Evolutionary conservation across 2,797 vertebrate genomes (phyloP), one percentile per base, ranked within the genome.

Genomic region (Graptemys geographica): DNA sequence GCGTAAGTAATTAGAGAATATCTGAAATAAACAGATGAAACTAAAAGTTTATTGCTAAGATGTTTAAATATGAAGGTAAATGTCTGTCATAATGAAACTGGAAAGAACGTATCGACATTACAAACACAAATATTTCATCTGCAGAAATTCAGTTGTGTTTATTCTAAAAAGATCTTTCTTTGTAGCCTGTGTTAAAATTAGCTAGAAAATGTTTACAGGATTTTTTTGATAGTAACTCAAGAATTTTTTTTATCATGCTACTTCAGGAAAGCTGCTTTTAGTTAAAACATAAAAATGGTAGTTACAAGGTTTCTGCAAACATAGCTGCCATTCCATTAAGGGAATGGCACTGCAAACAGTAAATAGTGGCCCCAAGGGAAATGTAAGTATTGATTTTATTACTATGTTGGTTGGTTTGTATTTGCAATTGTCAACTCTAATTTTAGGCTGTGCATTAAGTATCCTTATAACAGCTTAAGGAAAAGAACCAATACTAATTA

Each of bases 311-410:
- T 98, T 98, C 98, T 98, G 97, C 98, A 98, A 98, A 98, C 97
- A 97, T 98, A 98, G 98, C 98, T 98, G 98, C 98, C 97, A 98
- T 98, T 98, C 98, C 97, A 98, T 98, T 99, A 98, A 98, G 98
- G 97, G 98, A 99, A 99, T 98, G 98, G 98, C 97, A 98, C 97
- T 97, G 98, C 97, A 98, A 98, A 98, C 98, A 98, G 98, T 98
- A 98, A 98, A 98, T 98, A 98, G 97, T 97, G 96, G 97, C 98
- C 98, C 97, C 98, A 74, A 97, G 98, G 98, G 98, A 98, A 98
- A 98, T 98, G 98, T 98, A 98, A 97, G 98, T 98, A 98, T 98
- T 98, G 98, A 98, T 98, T 98, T 98, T 98, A 98, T 98, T 98
- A 98, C 98, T 97, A 96, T 97, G 98, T 98, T 98, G 97, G 97